A percentile compares a stretch with the other conserved stretches of the same genome.
Conservation (phyloP, 2,113 vertebrate genomes). For the Poeciliopsis prolifica region DNA sequence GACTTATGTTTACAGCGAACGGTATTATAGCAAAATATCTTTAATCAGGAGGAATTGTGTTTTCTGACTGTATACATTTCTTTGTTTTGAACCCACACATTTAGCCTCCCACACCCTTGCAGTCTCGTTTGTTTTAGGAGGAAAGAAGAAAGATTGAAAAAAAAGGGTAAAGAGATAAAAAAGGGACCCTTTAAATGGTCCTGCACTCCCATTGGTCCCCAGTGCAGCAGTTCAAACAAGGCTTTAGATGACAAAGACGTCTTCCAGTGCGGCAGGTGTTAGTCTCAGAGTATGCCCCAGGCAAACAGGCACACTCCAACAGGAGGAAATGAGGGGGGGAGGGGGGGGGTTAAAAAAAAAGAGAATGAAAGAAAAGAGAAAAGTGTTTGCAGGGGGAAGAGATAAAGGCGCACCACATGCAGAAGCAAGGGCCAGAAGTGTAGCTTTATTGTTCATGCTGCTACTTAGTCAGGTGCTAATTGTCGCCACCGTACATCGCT, state of each 20-base stretch:
- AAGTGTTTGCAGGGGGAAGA: conserved; percentile 66
- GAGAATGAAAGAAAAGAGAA: conserved; percentile 47
- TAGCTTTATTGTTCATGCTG: conserved; percentile 82
- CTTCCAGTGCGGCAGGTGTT: conserved; percentile 87
- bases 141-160: conserved; percentile 28
- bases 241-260: conserved; percentile 89
- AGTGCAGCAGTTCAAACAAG: conserved; percentile 85
- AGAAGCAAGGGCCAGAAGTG: conserved; percentile 76
- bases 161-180: conserved; percentile 10
- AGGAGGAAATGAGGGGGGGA: conserved; percentile 67
- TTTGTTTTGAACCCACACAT: conserved; percentile 24
- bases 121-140: conserved; percentile 27
- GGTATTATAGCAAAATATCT: conserved; percentile 40
- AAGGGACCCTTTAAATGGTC: conserved; percentile 72
- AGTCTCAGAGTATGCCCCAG: conserved; percentile 84
- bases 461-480: conserved; percentile 81
- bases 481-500: conserved; percentile 73
- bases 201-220: conserved; percentile 78
- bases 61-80: not conserved
- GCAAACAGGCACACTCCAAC: conserved; percentile 82
- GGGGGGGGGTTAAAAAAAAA: conserved; percentile 6
- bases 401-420: conserved; percentile 79
- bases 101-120: conserved; percentile 2
- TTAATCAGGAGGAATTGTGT: not conserved
- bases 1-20: conserved; percentile 6